A percentile compares a stretch with the other conserved stretches of the same genome.
Conservation (phyloP, 1,140 invertebrate species). For the Choristoneura fumiferana region DNA sequence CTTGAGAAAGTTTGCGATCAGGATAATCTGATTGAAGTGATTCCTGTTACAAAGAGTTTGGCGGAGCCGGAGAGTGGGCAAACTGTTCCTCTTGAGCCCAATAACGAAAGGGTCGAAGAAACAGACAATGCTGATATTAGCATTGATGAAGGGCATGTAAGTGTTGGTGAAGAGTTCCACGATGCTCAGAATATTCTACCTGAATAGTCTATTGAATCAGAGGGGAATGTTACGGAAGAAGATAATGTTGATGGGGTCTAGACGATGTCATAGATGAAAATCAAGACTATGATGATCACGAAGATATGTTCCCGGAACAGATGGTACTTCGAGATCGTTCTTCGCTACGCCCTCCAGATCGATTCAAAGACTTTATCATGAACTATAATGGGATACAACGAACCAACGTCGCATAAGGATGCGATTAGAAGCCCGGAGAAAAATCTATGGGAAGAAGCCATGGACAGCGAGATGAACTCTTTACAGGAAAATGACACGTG, state of each 20-base stretch:
- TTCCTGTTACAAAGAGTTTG: too few relatives aligned
- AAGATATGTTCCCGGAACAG: too few relatives aligned
- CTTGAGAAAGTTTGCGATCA: not conserved
- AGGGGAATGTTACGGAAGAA: not conserved
- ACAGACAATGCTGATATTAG: not conserved
- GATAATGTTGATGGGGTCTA: not conserved
- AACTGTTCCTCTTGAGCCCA: not conserved
- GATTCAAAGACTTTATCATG: too few relatives aligned
- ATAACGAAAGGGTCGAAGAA: not conserved
- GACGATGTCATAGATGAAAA: not conserved
- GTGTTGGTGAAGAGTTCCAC: not conserved
- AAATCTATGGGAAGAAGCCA: slow-evolving; percentile 28
- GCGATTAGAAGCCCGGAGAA: slow-evolving; percentile 23
- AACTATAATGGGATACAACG: too few relatives aligned
- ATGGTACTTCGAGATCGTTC: too few relatives aligned
- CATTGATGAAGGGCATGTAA: not conserved
- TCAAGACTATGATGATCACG: not conserved
- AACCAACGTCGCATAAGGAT: slow-evolving; percentile 22
- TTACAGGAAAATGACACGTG: too few relatives aligned
- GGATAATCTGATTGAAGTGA: not conserved
- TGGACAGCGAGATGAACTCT: slow-evolving; percentile 34
- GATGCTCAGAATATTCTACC: not conserved
- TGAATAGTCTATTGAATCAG: not conserved
- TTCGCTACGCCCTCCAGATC: too few relatives aligned
- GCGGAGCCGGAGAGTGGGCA: not conserved